Percentiles rank a stretch among this genome's conserved stretches.
These are phyloP conservation scores for Pleuronectes platessa DNA, from an alignment of 2,113 vertebrate genomes.

Conservation along the genomic window DNA sequence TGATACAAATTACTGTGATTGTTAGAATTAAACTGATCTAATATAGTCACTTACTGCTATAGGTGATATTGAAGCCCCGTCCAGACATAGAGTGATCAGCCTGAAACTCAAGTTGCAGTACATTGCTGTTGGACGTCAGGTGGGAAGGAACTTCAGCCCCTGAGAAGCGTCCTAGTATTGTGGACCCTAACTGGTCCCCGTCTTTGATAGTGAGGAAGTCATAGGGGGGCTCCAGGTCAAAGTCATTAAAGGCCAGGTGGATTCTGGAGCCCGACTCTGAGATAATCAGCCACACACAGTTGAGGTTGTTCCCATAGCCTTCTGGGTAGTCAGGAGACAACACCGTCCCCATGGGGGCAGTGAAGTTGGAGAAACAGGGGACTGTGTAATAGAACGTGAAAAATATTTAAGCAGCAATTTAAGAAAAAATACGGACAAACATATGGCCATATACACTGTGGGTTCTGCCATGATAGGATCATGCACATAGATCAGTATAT, in stretches of 20 bases:
- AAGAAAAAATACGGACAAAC: constrained; percentile 16
- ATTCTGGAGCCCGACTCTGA: constrained; percentile 93
- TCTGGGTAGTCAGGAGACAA: constrained; percentile 98
- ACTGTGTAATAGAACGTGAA: constrained; percentile 81
- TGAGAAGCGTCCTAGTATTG: constrained; percentile 92
- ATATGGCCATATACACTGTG: constrained; percentile 27
- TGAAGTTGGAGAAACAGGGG: constrained; percentile 98
- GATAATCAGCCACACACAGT: constrained; percentile 98
- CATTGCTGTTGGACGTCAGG: constrained; percentile 93
- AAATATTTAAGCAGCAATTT: constrained; percentile 26
- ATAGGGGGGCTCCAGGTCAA: constrained; percentile 96
- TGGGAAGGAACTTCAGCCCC: constrained; percentile 96
- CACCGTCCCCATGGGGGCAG: constrained; percentile 94
- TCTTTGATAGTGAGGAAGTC: constrained; percentile 98
- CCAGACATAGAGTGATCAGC: constrained; percentile 99
- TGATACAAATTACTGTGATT: not conserved
- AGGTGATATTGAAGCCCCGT: constrained; percentile 97
- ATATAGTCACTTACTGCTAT: constrained; percentile 89
- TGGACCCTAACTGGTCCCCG: constrained; percentile 89
- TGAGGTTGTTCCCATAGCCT: constrained; percentile 97
- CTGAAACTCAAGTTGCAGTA: constrained; percentile 95
- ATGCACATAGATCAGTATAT: constrained; percentile 31
- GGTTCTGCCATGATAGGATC: constrained; percentile 39
- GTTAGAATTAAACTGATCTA: not conserved
- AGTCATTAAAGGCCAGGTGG: constrained; percentile 96